Percentiles rank a stretch among this genome's conserved stretches.
Evolutionary conservation across 1,140 invertebrate species (phyloP).

Genomic region (Pissodes strobi): DNA sequence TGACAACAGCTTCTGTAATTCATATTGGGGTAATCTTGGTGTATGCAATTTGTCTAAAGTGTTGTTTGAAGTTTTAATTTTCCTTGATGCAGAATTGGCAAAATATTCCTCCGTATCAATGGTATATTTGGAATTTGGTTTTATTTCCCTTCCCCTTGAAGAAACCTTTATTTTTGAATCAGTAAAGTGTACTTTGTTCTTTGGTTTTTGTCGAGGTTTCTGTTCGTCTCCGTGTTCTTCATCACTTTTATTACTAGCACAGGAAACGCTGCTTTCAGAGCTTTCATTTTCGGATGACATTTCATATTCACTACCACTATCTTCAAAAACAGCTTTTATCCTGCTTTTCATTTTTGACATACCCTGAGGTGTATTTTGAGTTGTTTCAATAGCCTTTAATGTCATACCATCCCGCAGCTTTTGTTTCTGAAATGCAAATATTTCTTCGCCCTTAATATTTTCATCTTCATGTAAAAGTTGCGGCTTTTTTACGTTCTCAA

Average conservation of each 20-base stretch:
- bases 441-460: slow-evolving; percentile 38
- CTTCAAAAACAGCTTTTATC: slow-evolving; percentile 37
- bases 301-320: slow-evolving; percentile 42
- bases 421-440: slow-evolving; percentile 43
- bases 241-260: slow-evolving; percentile 11
- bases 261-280: slow-evolving; percentile 26
- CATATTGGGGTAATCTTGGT: slow-evolving; percentile 69
- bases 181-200: slow-evolving; percentile 4
- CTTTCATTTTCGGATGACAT: slow-evolving; percentile 30
- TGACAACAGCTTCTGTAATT: slow-evolving; percentile 64
- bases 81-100: slow-evolving; percentile 64
- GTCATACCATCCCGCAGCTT: slow-evolving; percentile 35
- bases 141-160: slow-evolving; percentile 15
- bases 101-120: slow-evolving; percentile 70
- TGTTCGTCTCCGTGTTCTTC: background rate
- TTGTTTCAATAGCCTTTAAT: slow-evolving; percentile 34
- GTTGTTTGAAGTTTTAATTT: slow-evolving; percentile 76
- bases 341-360: slow-evolving; percentile 37
- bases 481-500: slow-evolving; percentile 23
- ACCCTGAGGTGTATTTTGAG: slow-evolving; percentile 40
- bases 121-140: slow-evolving; percentile 56
- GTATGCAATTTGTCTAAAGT: slow-evolving; percentile 78
- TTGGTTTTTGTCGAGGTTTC: slow-evolving; percentile 4
- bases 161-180: slow-evolving; percentile 6
- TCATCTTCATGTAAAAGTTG: slow-evolving; percentile 41